Percentiles rank a stretch among this genome's conserved stretches.
These are phyloP conservation scores for Pararge aegeria DNA, from an alignment of 1,140 invertebrate species.

Conservation along the genomic window DNA sequence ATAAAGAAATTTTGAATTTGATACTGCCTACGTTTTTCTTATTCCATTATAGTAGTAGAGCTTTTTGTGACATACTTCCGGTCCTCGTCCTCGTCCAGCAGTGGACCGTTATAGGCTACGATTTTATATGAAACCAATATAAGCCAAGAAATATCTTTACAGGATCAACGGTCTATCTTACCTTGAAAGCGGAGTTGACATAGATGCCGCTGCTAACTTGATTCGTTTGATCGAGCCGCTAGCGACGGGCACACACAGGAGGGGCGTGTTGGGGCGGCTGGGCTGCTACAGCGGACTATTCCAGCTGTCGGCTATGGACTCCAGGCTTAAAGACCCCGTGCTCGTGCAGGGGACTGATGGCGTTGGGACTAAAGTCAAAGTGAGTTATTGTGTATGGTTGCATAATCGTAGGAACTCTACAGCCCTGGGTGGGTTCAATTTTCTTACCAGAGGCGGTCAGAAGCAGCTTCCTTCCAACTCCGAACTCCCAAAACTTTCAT, in stretches of 20 bases:
- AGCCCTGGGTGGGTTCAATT: too few relatives aligned
- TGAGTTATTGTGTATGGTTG: constrained; percentile 6
- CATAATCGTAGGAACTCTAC: too few relatives aligned
- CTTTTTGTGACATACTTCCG: too few relatives aligned
- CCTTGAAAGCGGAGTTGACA: constrained; percentile 95
- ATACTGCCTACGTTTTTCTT: too few relatives aligned
- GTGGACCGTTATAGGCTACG: too few relatives aligned
- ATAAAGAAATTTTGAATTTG: too few relatives aligned
- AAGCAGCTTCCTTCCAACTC: too few relatives aligned
- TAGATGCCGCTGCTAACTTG: constrained; percentile 92
- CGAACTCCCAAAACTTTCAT: too few relatives aligned
- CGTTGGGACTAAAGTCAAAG: constrained; percentile 93
- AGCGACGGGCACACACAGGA: constrained; percentile 82
- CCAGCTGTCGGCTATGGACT: constrained; percentile 83
- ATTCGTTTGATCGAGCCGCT: constrained; percentile 91
- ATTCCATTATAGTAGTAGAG: too few relatives aligned
- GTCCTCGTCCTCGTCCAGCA: too few relatives aligned
- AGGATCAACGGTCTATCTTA: constrained; percentile 88
- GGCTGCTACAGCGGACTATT: constrained; percentile 97
- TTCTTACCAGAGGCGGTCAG: too few relatives aligned
- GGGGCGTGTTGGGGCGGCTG: constrained; percentile 73
- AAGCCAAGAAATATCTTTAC: constrained; percentile 10
- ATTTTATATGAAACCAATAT: too few relatives aligned
- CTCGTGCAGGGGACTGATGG: constrained; percentile 97
- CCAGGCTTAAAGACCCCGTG: constrained; percentile 87